Conservation (phyloP, 1,140 invertebrate genomes). For the Leptopilina boulardi region DNA sequence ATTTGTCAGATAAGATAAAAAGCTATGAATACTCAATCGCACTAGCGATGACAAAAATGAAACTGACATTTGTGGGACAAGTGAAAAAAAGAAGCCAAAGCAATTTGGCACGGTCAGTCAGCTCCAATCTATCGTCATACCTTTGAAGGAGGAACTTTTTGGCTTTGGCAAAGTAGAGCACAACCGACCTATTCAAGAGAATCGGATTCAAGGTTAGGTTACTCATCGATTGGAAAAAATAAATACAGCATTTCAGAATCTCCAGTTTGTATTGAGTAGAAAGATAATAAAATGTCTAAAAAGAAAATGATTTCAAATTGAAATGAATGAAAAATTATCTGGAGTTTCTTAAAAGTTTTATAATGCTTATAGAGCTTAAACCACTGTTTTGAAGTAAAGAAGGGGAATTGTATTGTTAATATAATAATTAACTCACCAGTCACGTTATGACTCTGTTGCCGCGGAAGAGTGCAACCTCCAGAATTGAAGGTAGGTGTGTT, state of each 20-base stretch:
- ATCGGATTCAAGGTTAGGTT: constrained; percentile 62
- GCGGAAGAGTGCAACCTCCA: constrained; percentile 71
- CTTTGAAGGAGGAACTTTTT: constrained; percentile 70
- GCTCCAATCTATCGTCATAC: constrained; percentile 63
- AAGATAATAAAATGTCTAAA: too few species aligned
- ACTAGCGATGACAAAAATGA: constrained; percentile 51
- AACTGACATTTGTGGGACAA: constrained; percentile 54
- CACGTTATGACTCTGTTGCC: constrained; percentile 70
- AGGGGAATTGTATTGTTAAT: not conserved
- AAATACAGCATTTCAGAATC: not conserved
- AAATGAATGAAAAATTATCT: not conserved
- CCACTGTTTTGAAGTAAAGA: not conserved
- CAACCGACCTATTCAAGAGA: constrained; percentile 72
- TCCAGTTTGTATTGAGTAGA: not conserved
- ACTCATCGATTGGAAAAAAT: constrained; percentile 34
- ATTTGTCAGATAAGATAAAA: constrained; percentile 34
- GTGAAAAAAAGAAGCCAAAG: constrained; percentile 55
- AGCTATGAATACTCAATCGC: constrained; percentile 42
- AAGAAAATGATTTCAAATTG: too few species aligned
- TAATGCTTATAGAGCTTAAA: not conserved
- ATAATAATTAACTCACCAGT: constrained; percentile 68
- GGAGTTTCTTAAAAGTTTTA: not conserved
- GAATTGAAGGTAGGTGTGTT: constrained; percentile 69
- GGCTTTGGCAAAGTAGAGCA: constrained; percentile 69
- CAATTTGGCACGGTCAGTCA: constrained; percentile 52